Evolutionary conservation across 2,113 vertebrate species (phyloP).

Genomic region (Rhinolophus sinicus): DNA sequence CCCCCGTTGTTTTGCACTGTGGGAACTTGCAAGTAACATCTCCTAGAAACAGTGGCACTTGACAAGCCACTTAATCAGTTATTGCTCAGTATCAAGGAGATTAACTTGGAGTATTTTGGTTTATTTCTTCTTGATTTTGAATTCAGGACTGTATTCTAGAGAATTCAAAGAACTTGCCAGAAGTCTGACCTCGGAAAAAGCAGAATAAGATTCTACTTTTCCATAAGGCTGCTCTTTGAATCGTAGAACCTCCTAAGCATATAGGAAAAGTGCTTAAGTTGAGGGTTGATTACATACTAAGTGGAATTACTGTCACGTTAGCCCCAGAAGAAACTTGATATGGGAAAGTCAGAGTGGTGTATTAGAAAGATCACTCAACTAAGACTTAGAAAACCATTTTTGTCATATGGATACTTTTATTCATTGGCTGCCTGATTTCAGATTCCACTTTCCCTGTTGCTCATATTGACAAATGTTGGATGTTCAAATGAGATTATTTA

Average conservation of each 20-base stretch:
- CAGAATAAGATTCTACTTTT: background rate
- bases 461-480: background rate
- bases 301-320: background rate
- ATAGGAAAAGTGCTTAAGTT: background rate
- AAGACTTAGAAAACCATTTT: background rate
- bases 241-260: background rate
- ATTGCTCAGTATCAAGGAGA: background rate
- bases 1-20: background rate
- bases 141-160: slow-evolving; percentile 20
- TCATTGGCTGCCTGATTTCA: background rate
- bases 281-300: background rate
- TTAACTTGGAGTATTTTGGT: background rate
- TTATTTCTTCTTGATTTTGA: slow-evolving; percentile 19
- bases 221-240: background rate
- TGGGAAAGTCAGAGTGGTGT: background rate
- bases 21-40: background rate
- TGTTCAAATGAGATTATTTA: slow-evolving; percentile 27
- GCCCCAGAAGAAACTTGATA: background rate
- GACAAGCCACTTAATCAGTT: background rate
- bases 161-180: background rate
- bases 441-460: background rate
- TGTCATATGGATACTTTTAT: background rate
- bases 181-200: background rate
- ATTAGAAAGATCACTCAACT: background rate
- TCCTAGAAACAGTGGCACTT: background rate